Evolutionary conservation across 92 coral and sea anemone species (phyloP), one percentile per base, ranked within the genome.

Genomic region (Palythoa grandiflora): DNA sequence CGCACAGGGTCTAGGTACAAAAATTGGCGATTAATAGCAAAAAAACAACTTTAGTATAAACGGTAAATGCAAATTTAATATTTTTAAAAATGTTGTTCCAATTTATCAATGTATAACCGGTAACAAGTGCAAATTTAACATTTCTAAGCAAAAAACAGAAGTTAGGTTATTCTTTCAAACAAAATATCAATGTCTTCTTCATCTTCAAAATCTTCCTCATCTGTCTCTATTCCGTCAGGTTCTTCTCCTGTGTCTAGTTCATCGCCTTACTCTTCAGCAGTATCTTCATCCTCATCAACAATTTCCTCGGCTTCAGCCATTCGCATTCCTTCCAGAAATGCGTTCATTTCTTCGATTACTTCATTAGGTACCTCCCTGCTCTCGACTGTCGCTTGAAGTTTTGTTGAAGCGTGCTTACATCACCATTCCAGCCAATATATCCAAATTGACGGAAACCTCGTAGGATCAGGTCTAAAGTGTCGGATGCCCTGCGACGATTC

Each of bases 401-500:
- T 59, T 59, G 65, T 1, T 59, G 65, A 59, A 59, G 65, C 2
- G 65, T 12, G 19, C 65, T 59, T 59, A 13, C n/a, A 59, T 59
- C 65, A 1, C 65, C 65, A 59, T 59, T 59, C 65, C 65, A 59
- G 65, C n/a, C 65, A 1, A 59, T 59, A 14, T 59, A 59, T 13
- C 65, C 16, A 59, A 20, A 59, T 3, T 66, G 87, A 83, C 87
- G 59, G 57, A 68, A 86, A 75, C 80, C 83, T 86, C 83, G 74
- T 71, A 52, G 59, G 16, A 86, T 86, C 72, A 86, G 89, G 79
- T 86, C 89, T 1, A n/a, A n/a, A n/a, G n/a, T n/a, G n/a, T n/a
- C n/a, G n/a, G n/a, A n/a, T n/a, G n/a, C n/a, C n/a, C n/a, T n/a
- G n/a, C n/a, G n/a, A n/a, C n/a, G n/a, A 86, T 86, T 86, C 53